Evolutionary conservation across 2,113 vertebrate genomes (phyloP).

Genomic region (Felis chaus): DNA sequence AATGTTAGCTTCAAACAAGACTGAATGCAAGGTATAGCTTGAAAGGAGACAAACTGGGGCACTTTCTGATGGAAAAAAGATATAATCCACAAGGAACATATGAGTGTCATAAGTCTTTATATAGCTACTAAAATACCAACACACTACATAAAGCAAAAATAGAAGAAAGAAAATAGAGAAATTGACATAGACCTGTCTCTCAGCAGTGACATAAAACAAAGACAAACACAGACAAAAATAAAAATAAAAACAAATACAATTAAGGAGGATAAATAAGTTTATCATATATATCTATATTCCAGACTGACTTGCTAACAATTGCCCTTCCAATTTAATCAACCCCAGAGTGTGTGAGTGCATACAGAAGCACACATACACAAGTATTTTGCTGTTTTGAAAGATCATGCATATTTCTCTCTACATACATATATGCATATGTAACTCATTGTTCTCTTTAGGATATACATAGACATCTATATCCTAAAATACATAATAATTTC

Average conservation of each 20-base stretch:
- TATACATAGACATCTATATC: background rate
- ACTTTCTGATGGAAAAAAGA: background rate
- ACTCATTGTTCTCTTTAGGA: background rate
- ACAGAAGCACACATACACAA: background rate
- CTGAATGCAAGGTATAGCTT: background rate
- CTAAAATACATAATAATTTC: background rate
- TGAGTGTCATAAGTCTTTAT: background rate
- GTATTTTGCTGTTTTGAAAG: background rate
- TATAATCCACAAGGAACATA: background rate
- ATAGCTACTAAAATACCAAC: background rate
- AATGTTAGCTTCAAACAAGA: background rate
- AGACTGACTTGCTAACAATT: background rate
- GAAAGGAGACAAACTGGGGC: background rate
- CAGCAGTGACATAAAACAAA: background rate
- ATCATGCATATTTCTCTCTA: background rate
- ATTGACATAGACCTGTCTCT: background rate
- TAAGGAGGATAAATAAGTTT: background rate
- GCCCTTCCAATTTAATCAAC: background rate
- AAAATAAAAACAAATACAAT: background rate
- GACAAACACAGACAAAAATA: background rate
- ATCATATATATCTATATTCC: background rate
- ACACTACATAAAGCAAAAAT: background rate
- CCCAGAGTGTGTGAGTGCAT: background rate
- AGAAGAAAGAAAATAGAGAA: background rate
- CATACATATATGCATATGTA: background rate